Evolutionary conservation across 2,113 vertebrate species (phyloP), one percentile per base, ranked within the genome.

Genomic region (Microtus oregoni): DNA sequence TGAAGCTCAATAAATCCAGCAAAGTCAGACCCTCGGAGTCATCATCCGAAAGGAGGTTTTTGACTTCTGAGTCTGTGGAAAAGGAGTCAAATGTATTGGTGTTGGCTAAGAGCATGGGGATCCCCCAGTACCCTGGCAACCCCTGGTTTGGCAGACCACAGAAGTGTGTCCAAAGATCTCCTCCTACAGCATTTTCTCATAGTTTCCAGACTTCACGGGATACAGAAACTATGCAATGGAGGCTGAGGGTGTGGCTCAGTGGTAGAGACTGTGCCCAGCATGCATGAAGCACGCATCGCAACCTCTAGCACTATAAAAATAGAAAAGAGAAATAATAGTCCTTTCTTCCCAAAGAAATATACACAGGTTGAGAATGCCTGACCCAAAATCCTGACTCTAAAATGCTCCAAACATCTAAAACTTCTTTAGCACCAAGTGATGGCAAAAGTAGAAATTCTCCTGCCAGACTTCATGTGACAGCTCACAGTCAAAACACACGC

Each of bases 1-100:
- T 99, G 93, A 99, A 99, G 95, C 99, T 99, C 86, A 99, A 98
- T 96, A 99, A 99, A 98, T 99, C 99, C 96, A 99, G 97, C 61
- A 99, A 98, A 90, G 98, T 99, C 85, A 99, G 99, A 73, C 99
- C 99, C 70, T 99, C 99, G 0, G 98, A 99, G 94, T 96, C 97
- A 82, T 99, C 99, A 47, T 99, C 99, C 0, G 99, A 99, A 94
- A 99, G 98, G 79, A 99, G 99, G 96, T 99, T 98, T 97, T 99
- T 99, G 61, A 98, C 98, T 98, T 99, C 99, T 0, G 98, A 98
- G 61, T 99, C 99, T 99, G 97, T 75, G 41, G 70, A 83, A 96
- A 97, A 96, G 58, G 93, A 89, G 97, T 38, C 55, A 79, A 97
- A 50, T 68, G 24, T n/a, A 30, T 93, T 47, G n/a, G 87, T 20